phyloP scores from a whole-genome alignment of 2,797 vertebrate genomes.

The Ctenopoma multispine region DNA sequence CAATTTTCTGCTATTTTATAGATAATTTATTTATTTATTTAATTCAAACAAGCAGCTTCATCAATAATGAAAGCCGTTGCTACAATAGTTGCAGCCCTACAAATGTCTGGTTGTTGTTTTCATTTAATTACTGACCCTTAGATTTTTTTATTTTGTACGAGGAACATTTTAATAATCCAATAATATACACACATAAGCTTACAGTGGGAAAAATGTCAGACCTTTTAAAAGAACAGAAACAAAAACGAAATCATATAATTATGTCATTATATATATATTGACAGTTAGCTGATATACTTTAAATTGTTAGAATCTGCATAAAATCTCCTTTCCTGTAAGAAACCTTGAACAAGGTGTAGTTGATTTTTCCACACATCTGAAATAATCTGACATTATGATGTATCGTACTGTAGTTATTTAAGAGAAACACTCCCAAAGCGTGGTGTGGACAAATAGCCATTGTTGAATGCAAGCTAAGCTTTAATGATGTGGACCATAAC shows the following conservation, averaged over 20 bases:
- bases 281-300: conserved; percentile 18
- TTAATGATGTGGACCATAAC: conserved; percentile 38
- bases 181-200: conserved; percentile 26
- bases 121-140: too few species aligned
- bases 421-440: conserved; percentile 13
- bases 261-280: background rate
- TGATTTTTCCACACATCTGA: conserved; percentile 31
- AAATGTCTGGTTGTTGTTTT: too few species aligned
- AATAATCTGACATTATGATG: conserved; percentile 4
- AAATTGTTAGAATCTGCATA: background rate
- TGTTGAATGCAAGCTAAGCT: conserved; percentile 29
- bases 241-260: conserved; percentile 31
- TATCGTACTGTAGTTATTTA: conserved; percentile 29
- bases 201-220: background rate
- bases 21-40: too few species aligned
- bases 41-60: too few species aligned
- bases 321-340: background rate
- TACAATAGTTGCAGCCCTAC: too few species aligned
- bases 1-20: background rate
- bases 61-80: too few species aligned
- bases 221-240: background rate
- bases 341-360: conserved; percentile 11
- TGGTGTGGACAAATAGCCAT: background rate
- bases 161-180: conserved; percentile 1
- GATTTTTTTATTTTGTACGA: too few species aligned